Evolutionary conservation across 2,888 invertebrate genomes (phyloP).

Genomic region (Drosophila niveifrons): DNA sequence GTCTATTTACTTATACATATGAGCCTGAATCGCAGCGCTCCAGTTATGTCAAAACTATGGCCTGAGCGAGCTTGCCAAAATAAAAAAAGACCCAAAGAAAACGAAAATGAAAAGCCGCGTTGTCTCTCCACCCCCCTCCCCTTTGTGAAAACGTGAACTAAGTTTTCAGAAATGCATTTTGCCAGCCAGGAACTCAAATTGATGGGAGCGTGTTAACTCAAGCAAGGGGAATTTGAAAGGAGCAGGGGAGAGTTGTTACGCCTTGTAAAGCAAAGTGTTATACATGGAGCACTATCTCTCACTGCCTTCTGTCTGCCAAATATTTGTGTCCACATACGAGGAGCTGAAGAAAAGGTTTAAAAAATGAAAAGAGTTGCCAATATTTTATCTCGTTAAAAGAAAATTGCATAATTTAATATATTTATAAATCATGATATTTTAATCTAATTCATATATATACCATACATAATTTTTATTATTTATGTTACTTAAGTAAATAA

Average conservation of each 20-base stretch:
- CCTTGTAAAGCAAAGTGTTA: slow-evolving; percentile 75
- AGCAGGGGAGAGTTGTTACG: slow-evolving; percentile 9
- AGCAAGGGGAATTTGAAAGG: background rate
- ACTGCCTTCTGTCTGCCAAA: slow-evolving; percentile 26
- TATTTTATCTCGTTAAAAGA: no score
- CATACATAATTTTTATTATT: no score
- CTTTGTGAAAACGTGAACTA: slow-evolving; percentile 61
- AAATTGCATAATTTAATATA: no score
- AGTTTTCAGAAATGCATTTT: slow-evolving; percentile 48
- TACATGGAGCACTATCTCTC: slow-evolving; percentile 36
- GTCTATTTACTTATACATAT: slow-evolving; percentile 46
- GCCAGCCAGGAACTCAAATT: slow-evolving; percentile 40
- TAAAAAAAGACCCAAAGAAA: slow-evolving; percentile 5
- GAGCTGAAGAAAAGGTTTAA: background rate
- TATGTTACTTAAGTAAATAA: no score
- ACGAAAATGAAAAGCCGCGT: slow-evolving; percentile 44
- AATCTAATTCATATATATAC: no score
- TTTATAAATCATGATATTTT: no score
- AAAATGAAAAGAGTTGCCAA: background rate
- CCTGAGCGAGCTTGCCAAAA: slow-evolving; percentile 22
- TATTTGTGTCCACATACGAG: slow-evolving; percentile 26
- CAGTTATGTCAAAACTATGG: slow-evolving; percentile 76
- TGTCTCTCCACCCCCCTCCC: slow-evolving; percentile 6
- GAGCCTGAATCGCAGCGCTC: slow-evolving; percentile 56
- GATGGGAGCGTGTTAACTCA: background rate